phyloP scores from a whole-genome alignment of 2,113 vertebrate genomes.

The Gavia stellata region DNA sequence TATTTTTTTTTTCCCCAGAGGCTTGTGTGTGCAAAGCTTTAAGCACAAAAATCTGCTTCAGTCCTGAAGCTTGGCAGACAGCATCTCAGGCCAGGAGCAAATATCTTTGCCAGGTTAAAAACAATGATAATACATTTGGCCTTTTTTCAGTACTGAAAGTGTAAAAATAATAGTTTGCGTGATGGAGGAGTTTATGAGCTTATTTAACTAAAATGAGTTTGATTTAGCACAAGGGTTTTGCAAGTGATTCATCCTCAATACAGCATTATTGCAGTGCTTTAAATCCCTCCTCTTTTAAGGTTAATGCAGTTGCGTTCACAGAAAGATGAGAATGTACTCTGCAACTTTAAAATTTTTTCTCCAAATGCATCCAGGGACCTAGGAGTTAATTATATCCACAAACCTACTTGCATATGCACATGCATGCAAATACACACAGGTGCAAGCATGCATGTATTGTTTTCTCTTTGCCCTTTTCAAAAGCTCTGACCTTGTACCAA shows the following conservation, averaged over 20 bases:
- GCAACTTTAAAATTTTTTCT: neutral
- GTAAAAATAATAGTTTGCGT: neutral
- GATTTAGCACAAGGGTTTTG: neutral
- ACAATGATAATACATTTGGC: neutral
- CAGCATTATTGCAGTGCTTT: neutral
- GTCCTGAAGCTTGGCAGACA: neutral
- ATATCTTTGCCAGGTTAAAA: neutral
- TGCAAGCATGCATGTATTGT: neutral
- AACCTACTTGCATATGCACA: neutral
- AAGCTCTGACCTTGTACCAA: slow-evolving; percentile 32
- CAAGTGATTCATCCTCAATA: neutral
- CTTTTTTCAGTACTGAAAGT: neutral
- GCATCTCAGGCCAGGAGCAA: neutral
- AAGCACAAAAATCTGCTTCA: neutral
- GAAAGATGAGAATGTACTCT: neutral
- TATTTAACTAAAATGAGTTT: neutral
- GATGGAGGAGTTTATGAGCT: neutral
- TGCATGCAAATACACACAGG: neutral
- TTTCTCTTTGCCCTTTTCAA: neutral
- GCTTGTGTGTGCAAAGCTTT: neutral
- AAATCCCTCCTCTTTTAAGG: neutral
- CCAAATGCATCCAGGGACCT: neutral
- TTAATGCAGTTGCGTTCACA: neutral
- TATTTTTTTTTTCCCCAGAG: neutral
- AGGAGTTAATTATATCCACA: neutral